Evolutionary conservation across 2,113 vertebrate genomes (phyloP).

Genomic region (Sporophila hypoxantha): DNA sequence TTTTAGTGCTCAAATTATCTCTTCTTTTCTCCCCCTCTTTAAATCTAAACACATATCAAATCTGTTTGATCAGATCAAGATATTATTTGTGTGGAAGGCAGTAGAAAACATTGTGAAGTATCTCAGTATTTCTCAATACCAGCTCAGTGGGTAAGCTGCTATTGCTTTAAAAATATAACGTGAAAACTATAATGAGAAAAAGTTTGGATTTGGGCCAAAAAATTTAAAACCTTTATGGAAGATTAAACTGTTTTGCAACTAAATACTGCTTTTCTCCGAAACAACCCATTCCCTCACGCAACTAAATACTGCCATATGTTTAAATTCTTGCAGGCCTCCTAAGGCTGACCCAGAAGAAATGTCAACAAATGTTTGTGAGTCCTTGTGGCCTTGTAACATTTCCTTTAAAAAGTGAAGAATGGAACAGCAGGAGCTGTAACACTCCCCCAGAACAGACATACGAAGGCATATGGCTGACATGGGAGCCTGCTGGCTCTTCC

Average conservation of each 20-base stretch:
- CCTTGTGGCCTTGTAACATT: constrained; percentile 51
- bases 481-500: constrained; percentile 51
- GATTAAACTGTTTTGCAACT: constrained; percentile 34
- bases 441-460: constrained; percentile 55
- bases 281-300: constrained; percentile 6
- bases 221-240: not conserved
- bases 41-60: not conserved
- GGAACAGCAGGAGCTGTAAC: constrained; percentile 49
- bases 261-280: constrained; percentile 1
- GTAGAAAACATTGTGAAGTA: not conserved
- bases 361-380: constrained; percentile 61
- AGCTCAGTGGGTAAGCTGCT: not conserved
- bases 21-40: not conserved
- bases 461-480: constrained; percentile 57
- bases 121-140: not conserved
- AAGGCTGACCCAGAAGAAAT: constrained; percentile 60
- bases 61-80: not conserved
- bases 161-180: constrained; percentile 29
- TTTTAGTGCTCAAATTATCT: not conserved
- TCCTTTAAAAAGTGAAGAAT: constrained; percentile 37
- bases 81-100: not conserved
- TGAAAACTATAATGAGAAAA: not conserved
- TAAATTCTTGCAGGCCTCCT: constrained; percentile 46
- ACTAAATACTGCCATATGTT: constrained; percentile 56
- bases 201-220: constrained; percentile 10